Base-by-base conservation (phyloP, 92 coral and sea anemone species). In the Zoanthus sociatus region DNA sequence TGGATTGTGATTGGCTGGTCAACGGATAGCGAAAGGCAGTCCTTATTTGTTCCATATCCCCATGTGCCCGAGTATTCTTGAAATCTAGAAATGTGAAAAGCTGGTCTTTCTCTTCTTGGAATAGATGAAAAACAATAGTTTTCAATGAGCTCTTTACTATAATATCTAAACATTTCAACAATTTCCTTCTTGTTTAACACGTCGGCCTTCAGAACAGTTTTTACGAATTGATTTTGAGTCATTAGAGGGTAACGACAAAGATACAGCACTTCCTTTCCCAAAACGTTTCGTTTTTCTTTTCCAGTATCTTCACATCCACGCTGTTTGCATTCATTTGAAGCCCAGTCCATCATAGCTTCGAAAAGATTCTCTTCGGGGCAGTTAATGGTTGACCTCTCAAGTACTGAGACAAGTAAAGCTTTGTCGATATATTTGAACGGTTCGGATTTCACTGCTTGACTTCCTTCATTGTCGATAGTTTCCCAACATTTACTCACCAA, bases 311-410 rank as follows among this genome's bases (percentile, higher is more conserved):
- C 26, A 26, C 26, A 26, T 26, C 26, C 84, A 13, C 63, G 18
- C 20, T 71, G 79, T 18, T 86, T 18, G 42, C 88, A 86, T 60
- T 85, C 86, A 30, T 83, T 73, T 14, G 82, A 71, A 68, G 91
- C 93, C 95, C 95, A 92, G 42, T 88, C 86, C 20, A 26, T 26
- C 26, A 26, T 26, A 26, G 26, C 26, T 26, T 26, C 26, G 0
- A 26, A 26, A 26, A 26, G 26, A 26, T 26, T 0, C 26, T 0
- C 26, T 26, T 26, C 26, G 0, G 26, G 26, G 26, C 26, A 26
- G 26, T 26, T 26, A 26, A 26, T 26, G 26, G 26, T 26, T 26
- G 26, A 26, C 26, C 26, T 26, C 0, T 26, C 26, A 26, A 26
- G 26, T 26, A 26, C 0, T 0, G 26, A 26, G 26, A 26, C 26